A percentile compares a stretch with the other conserved stretches of the same genome.
Conservation (phyloP, 2,113 vertebrate species). For the Lepus europaeus region DNA sequence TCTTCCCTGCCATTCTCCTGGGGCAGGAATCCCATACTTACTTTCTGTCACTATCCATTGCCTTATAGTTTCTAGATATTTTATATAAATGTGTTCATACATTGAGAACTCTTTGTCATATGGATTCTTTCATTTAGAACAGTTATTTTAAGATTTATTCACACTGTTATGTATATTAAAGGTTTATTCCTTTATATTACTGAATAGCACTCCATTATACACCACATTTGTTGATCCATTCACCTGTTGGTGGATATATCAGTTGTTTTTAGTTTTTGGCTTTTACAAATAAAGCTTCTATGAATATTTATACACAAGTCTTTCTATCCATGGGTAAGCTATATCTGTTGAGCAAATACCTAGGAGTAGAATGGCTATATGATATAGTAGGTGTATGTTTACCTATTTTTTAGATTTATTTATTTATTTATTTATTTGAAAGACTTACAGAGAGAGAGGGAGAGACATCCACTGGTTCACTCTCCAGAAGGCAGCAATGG, state of each 20-base stretch:
- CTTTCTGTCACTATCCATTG: background rate
- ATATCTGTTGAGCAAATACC: background rate
- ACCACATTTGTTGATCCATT: background rate
- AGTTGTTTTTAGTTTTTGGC: background rate
- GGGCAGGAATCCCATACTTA: background rate
- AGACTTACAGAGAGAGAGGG: too few relatives aligned
- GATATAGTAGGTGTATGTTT: background rate
- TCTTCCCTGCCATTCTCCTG: background rate
- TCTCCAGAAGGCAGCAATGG: too few relatives aligned
- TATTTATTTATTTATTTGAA: too few relatives aligned
- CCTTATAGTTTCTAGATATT: background rate
- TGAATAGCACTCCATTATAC: background rate
- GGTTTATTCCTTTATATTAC: background rate
- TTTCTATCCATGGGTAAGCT: background rate
- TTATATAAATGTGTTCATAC: background rate
- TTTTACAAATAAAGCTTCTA: background rate
- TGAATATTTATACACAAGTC: background rate
- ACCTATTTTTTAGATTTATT: background rate
- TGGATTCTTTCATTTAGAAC: background rate
- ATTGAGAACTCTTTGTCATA: background rate
- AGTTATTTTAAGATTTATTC: background rate
- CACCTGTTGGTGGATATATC: background rate
- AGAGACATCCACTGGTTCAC: too few relatives aligned
- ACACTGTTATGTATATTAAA: background rate
- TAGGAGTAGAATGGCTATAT: background rate